Percentiles rank a stretch among this genome's conserved stretches.
These are phyloP conservation scores for Ornithorhynchus anatinus DNA, from an alignment of 2,113 vertebrate genomes.

Conservation along the genomic window DNA sequence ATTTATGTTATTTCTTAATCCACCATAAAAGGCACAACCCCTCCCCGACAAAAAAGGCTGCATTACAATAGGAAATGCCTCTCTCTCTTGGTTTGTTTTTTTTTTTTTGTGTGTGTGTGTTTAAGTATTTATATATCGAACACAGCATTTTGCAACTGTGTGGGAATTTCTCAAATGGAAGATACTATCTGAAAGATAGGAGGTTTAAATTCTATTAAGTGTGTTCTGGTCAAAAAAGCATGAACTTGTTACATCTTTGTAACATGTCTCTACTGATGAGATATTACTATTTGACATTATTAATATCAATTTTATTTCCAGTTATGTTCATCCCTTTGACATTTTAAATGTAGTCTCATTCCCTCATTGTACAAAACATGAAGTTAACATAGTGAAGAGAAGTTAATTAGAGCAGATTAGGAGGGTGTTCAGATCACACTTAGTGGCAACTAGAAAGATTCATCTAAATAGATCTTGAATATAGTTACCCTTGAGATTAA, in stretches of 20 bases:
- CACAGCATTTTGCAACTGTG: not conserved
- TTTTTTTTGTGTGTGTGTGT: too few species aligned
- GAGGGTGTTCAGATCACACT: not conserved
- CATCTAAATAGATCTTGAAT: not conserved
- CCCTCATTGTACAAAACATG: constrained; percentile 15
- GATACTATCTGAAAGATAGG: constrained; percentile 11
- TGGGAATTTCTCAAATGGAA: constrained; percentile 7
- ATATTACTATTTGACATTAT: constrained; percentile 17
- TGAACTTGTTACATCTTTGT: constrained; percentile 14
- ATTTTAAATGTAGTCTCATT: constrained; percentile 33
- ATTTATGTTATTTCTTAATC: constrained; percentile 11
- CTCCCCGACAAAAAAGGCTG: constrained; percentile 5
- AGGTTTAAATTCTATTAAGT: constrained; percentile 19
- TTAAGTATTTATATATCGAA: too few species aligned
- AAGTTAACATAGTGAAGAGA: constrained; percentile 22
- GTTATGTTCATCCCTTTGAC: constrained; percentile 7
- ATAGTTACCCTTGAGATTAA: not conserved
- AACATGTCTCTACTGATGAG: constrained; percentile 28
- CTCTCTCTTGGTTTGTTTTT: too few species aligned
- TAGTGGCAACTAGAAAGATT: not conserved
- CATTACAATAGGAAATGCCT: too few species aligned
- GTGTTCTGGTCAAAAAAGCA: not conserved
- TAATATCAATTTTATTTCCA: constrained; percentile 30
- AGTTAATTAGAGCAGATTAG: not conserved
- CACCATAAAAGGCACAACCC: constrained; percentile 3